Evolutionary conservation across 1,140 invertebrate genomes (phyloP).

Genomic region (Cotesia typhae): DNA sequence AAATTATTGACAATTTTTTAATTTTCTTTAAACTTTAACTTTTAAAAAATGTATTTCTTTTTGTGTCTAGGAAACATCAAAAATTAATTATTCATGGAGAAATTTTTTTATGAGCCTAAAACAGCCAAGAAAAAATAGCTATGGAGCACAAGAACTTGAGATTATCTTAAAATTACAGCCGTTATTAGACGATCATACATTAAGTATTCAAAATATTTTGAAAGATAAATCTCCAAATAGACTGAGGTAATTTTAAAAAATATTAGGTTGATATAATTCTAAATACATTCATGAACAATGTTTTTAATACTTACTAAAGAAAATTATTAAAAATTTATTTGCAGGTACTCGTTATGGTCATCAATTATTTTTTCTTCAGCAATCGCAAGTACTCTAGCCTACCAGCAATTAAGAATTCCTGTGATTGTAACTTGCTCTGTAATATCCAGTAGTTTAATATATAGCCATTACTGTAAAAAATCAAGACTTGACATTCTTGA

Average conservation of each 20-base stretch:
- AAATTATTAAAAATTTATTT: slow-evolving; percentile 29
- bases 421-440: slow-evolving; percentile 39
- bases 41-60: slow-evolving; percentile 30
- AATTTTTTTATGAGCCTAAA: slow-evolving; percentile 14
- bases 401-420: slow-evolving; percentile 38
- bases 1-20: no score
- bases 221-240: slow-evolving; percentile 33
- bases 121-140: slow-evolving; percentile 42
- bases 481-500: slow-evolving; percentile 41
- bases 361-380: slow-evolving; percentile 41
- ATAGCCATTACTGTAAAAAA: slow-evolving; percentile 42
- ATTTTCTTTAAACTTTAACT: no score
- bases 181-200: slow-evolving; percentile 58
- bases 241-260: slow-evolving; percentile 7
- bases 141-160: slow-evolving; percentile 44
- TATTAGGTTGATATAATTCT: slow-evolving; percentile 23
- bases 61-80: slow-evolving; percentile 31
- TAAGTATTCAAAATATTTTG: slow-evolving; percentile 46
- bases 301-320: no score
- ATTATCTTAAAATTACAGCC: slow-evolving; percentile 51
- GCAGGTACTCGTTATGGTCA: slow-evolving; percentile 43
- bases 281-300: no score
- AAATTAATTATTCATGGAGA: slow-evolving; percentile 7
- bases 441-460: slow-evolving; percentile 35
- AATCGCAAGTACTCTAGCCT: slow-evolving; percentile 34